Evolutionary conservation across 2,113 vertebrate genomes (phyloP).

Genomic region (Antechinus stuartii): DNA sequence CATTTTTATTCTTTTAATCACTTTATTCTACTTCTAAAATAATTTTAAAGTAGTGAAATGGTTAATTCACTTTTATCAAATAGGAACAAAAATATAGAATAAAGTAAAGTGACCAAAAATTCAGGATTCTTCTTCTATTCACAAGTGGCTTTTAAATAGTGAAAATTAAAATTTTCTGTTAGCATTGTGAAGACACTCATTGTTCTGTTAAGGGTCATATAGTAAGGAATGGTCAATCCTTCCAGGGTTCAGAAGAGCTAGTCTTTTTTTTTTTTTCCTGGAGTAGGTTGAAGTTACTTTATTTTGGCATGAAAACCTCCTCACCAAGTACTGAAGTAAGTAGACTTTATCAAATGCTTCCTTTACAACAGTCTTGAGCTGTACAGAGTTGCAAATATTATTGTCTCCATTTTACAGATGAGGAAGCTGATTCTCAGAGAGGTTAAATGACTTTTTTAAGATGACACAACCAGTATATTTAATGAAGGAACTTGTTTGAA

Average conservation of each 20-base stretch:
- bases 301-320: background rate
- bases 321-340: background rate
- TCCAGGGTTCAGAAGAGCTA: background rate
- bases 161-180: background rate
- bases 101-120: background rate
- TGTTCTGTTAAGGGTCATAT: background rate
- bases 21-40: background rate
- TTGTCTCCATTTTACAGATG: background rate
- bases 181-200: background rate
- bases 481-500: background rate
- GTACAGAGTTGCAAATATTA: background rate
- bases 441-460: background rate
- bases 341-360: background rate
- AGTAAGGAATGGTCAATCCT: background rate
- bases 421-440: background rate
- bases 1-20: background rate
- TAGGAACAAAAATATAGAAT: background rate
- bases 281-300: background rate
- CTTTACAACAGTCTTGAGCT: background rate
- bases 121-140: background rate
- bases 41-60: background rate
- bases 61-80: background rate
- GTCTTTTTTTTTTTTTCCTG: background rate
- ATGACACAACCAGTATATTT: background rate
- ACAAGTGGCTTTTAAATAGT: background rate